Base-by-base conservation (phyloP, 2,888 invertebrate genomes). In the Agonopterix alstromeriana region DNA sequence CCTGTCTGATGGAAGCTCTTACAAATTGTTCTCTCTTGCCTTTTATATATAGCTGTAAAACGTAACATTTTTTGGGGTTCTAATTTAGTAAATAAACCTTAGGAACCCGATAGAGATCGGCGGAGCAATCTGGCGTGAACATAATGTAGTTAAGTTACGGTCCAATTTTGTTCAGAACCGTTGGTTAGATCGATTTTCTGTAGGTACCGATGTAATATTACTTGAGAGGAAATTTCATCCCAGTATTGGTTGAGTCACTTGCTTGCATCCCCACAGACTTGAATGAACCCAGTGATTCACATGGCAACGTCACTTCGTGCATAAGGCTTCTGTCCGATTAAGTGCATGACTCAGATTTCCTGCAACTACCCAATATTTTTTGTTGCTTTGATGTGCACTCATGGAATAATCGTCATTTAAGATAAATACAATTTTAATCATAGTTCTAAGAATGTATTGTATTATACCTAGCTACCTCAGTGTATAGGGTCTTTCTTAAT, bases 271-370 rank as follows among this genome's bases (percentile, higher is more conserved):
- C 27, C 27, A 27, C 27, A 27, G 27, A 27, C 27, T 27, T 43
- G 35, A 45, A 14, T 45, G 27, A 27, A 5, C 27, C 27, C 27
- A 14, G 41, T 46, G 46, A 46, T 35, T 46, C 46, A 46, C 10
- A 12, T 36, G 10, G 35, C 43, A 12, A 35, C n/a, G 27, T 35
- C 42, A 7, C 42, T 27, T 9, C 43, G 17, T 10, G n/a, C 5
- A 10, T 42, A 14, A 35, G 47, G 35, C 42, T 47, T 50, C 51
- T 48, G 48, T 51, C 35, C 9, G 45, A 48, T 50, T 14, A 9
- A 48, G 46, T 53, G 49, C 53, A 53, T 69, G 67, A 71, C 54
- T 72, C 69, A 70, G 55, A 60, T 67, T 68, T 70, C 62, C 58
- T 52, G 61, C 55, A 66, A 67, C 56, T 57, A 57, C 50, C 52